Evolutionary conservation across 2,797 vertebrate genomes (phyloP), one percentile per base, ranked within the genome.

Genomic region (Premnoplex brunnescens): DNA sequence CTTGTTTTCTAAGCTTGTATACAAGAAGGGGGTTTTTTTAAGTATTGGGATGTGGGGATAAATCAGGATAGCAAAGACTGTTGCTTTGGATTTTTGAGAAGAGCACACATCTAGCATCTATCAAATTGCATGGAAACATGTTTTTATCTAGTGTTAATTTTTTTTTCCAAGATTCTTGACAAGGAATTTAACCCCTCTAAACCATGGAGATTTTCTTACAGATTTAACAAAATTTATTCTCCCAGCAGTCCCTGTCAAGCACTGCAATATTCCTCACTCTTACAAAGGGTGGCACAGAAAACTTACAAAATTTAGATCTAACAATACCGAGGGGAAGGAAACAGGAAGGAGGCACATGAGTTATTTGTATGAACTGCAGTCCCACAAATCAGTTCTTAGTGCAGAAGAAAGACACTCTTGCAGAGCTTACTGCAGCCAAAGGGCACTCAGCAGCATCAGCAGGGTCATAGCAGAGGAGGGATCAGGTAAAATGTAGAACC

Each of bases 1-100:
- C 10, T 37, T 3, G 28, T 81, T 68, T 85, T 58, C 18, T 49
- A 56, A 82, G 28, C 22, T 54, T 75, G 15, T 48, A 9, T 39
- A 15, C 30, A 79, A 69, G 7, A 3, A 58, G 7, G 0, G 3
- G 0, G 43, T 74, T 77, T 63, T 48, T 62, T 2, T 2, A 10
- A 41, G 43, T 36, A 55, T 9, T n/a, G 12, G 3, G 8, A 6
- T 17, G 10, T 0, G 0, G 4, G 9, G 3, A 26, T 55, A 59
- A 36, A 41, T 36, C 32, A 68, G 8, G 16, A 69, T 16, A 72
- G 10, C 9, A 63, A 88, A 58, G 20, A 44, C 21, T 43, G 9
- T 36, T 68, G 14, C 2, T 85, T 79, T 76, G 30, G 7, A 32
- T 68, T 90, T 68, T 32, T 74, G 39, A 77, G 34, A 60, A 77